Evolutionary conservation across 2,113 vertebrate genomes (phyloP), one percentile per base, ranked within the genome.

Genomic region (Actenoides lindsayi): DNA sequence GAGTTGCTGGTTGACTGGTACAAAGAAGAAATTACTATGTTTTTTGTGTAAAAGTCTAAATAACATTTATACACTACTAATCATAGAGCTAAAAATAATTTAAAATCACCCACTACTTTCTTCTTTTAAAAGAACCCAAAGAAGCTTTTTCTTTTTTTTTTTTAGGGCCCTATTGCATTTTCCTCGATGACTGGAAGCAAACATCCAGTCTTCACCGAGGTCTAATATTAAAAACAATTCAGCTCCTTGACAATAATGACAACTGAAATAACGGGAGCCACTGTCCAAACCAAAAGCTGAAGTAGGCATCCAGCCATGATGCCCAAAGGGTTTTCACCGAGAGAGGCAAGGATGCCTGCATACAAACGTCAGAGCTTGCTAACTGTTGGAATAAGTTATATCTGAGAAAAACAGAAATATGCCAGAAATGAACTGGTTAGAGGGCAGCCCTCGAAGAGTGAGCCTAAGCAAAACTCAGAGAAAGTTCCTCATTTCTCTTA

Each of bases 31-130:
- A 93, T 82, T 69, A 91, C 56, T 65, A 44, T 62, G 42, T 5
- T 76, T 92, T 89, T 78, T 78, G 39, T 82, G 37, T 53, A 41
- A 96, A 51, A 87, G 59, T 64, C 31, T 91, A 82, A 93, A 86
- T 88, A 91, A 74, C 63, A 73, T 86, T 78, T 86, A 86, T n/a
- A 83, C 7, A 6, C 7, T 71, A 87, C 27, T 78, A 64, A 87
- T 82, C 70, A 83, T 68, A 77, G 23, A 92, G 20, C 41, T 94
- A 93, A 95, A 96, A 95, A 87, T 95, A 93, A 70, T 87, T 77
- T 82, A 0, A 91, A 89, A 62, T 64, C 35, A 44, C 39, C 24
- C 48, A 91, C 23, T 2, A n/a, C 53, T 79, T 93, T 77, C 30
- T 93, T 78, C 25, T 87, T 89, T 83, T 74, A 90, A 96, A 94